Evolutionary conservation across 1,140 invertebrate genomes (phyloP).

Genomic region (Bombus fervidus): DNA sequence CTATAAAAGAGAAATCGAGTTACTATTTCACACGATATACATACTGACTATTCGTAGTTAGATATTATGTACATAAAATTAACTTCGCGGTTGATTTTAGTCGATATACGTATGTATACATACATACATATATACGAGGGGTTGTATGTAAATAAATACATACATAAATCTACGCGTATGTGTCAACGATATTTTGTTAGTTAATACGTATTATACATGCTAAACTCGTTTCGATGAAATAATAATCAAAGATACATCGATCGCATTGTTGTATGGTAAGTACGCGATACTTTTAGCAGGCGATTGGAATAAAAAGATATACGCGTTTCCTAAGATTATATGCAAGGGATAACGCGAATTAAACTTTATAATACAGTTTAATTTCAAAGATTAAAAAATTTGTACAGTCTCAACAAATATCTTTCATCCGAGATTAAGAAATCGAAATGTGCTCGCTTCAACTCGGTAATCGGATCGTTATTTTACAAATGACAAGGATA

Average conservation of each 20-base stretch:
- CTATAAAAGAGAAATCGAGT: not conserved
- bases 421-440: conserved; percentile 36
- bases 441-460: conserved; percentile 30
- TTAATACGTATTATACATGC: not conserved
- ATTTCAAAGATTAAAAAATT: conserved; percentile 54
- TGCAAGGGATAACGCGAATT: conserved; percentile 10
- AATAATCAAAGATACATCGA: not conserved
- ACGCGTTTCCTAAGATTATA: not conserved
- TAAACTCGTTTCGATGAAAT: not conserved
- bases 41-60: not conserved
- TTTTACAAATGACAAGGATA: conserved; percentile 26
- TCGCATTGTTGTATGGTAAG: not conserved
- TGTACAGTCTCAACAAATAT: conserved; percentile 52
- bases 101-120: not conserved
- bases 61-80: not conserved
- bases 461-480: conserved; percentile 9
- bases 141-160: not conserved
- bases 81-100: not conserved
- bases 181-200: not conserved
- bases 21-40: not conserved
- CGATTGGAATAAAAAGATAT: not conserved
- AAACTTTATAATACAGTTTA: conserved; percentile 52
- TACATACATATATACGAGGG: too few relatives aligned
- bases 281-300: not conserved
- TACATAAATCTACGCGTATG: conserved; percentile 3